phyloP scores from a whole-genome alignment of 2,797 vertebrate genomes.

The Enteromius radiatus region DNA sequence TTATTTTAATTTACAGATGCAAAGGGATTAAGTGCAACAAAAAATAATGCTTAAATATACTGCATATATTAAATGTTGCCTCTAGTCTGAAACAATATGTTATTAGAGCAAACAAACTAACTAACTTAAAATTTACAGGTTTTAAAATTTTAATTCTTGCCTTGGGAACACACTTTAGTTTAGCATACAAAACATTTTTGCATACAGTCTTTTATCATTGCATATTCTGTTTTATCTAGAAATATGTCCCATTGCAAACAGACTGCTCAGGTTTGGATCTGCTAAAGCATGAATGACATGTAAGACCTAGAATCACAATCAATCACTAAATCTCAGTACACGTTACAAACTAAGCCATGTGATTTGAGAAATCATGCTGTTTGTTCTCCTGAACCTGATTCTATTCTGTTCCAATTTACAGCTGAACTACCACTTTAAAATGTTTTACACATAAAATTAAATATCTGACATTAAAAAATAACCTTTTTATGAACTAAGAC shows the following conservation, averaged over 20 bases:
- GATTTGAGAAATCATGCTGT: neutral
- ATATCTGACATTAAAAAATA: no score
- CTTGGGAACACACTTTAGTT: neutral
- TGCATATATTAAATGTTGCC: no score
- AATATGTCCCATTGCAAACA: neutral
- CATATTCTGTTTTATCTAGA: neutral
- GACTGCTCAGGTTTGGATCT: neutral
- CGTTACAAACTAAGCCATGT: neutral
- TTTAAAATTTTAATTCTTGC: neutral
- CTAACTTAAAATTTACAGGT: neutral
- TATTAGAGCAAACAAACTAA: neutral
- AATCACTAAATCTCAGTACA: neutral
- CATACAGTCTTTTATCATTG: neutral
- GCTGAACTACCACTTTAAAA: neutral
- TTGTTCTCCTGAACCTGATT: neutral
- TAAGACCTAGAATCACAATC: neutral
- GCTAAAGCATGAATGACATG: neutral
- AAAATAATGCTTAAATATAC: no score
- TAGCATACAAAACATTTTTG: neutral
- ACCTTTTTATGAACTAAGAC: neutral
- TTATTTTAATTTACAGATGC: neutral
- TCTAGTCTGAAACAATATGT: no score
- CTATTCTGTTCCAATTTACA: neutral
- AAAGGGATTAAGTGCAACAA: neutral
- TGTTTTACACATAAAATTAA: neutral